A percentile compares a stretch with the other conserved stretches of the same genome.
Evolutionary conservation across 2,113 vertebrate species (phyloP).

Genomic region (Rhea americana): DNA sequence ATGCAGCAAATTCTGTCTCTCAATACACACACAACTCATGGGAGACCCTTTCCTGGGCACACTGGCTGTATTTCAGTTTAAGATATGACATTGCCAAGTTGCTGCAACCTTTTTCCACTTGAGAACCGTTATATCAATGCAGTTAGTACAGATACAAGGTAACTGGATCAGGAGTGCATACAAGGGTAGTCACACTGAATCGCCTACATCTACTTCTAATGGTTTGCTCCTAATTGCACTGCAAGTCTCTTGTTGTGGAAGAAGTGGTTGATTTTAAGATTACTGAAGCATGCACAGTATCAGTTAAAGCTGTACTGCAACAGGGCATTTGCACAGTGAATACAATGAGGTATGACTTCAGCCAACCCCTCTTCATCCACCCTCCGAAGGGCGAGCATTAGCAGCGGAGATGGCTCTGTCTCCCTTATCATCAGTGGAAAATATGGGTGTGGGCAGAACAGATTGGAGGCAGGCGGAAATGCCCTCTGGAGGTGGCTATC

Average conservation of each 20-base stretch:
- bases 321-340: not conserved
- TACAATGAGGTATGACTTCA: not conserved
- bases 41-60: not conserved
- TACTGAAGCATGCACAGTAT: not conserved
- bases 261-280: conserved; percentile 29
- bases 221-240: not conserved
- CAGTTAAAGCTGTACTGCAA: not conserved
- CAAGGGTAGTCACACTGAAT: fast-evolving
- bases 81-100: fast-evolving
- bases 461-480: not conserved
- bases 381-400: not conserved
- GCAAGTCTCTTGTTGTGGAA: not conserved
- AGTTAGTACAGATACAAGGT: not conserved
- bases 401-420: not conserved
- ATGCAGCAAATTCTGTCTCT: not conserved
- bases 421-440: not conserved
- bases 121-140: not conserved
- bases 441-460: not conserved
- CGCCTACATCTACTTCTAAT: not conserved
- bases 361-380: not conserved
- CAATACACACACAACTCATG: not conserved
- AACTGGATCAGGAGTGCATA: fast-evolving
- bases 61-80: not conserved
- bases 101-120: not conserved
- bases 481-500: not conserved